These are phyloP conservation scores for Gambusia yucatana DNA, from an alignment of 2,797 vertebrate genomes.

Conservation along the genomic window DNA sequence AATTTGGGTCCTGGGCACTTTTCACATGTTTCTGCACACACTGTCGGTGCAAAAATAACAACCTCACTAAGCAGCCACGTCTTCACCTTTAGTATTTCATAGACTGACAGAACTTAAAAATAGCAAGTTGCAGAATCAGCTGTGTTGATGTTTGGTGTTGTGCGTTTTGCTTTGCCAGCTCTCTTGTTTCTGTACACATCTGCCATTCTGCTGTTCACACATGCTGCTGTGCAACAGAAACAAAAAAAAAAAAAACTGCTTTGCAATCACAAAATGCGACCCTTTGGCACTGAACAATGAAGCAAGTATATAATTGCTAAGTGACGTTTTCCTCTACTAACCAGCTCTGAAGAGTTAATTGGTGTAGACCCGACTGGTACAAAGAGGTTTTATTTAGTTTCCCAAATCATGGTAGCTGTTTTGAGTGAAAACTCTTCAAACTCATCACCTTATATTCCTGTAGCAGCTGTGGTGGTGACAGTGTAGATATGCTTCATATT, in stretches of 20 bases:
- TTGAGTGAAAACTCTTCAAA: background rate
- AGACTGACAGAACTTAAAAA: constrained; percentile 1
- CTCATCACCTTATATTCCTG: background rate
- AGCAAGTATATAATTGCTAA: background rate
- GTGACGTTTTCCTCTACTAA: background rate
- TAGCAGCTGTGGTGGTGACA: background rate
- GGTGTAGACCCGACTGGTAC: background rate
- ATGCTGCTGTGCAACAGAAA: constrained; percentile 1
- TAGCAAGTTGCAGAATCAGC: background rate
- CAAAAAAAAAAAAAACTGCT: background rate
- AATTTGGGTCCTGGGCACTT: background rate
- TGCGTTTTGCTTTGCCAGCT: background rate
- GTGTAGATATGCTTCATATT: background rate
- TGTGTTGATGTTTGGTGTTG: constrained; percentile 1
- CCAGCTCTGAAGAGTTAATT: background rate
- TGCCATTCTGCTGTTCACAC: background rate
- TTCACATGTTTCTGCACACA: background rate
- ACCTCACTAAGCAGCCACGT: background rate
- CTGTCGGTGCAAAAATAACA: background rate
- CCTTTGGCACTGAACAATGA: background rate
- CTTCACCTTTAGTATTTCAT: constrained; percentile 5
- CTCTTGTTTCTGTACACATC: constrained; percentile 3
- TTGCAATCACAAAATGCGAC: background rate
- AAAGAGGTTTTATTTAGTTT: background rate
- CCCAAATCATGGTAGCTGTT: background rate